A percentile compares a stretch with the other conserved stretches of the same genome.
Conservation (phyloP, 2,797 vertebrate genomes). For the Lateolabrax maculatus region DNA sequence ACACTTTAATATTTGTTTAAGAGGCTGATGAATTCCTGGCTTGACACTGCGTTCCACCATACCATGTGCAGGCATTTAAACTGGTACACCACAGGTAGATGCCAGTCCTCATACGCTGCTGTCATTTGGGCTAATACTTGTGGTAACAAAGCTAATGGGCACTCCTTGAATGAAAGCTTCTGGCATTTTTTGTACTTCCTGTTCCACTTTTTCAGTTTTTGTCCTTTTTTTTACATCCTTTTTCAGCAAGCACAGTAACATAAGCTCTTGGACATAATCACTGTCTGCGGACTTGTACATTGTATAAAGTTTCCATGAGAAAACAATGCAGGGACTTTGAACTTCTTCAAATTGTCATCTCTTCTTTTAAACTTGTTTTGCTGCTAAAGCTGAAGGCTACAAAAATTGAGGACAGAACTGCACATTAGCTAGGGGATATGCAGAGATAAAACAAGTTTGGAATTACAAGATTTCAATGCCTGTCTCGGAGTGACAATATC, state of each 20-base stretch:
- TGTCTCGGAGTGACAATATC: conserved; percentile 1
- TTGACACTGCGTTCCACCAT: background rate
- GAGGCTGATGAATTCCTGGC: background rate
- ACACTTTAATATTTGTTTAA: background rate
- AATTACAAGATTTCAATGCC: background rate
- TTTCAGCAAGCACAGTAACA: background rate
- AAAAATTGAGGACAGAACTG: background rate
- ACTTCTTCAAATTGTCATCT: background rate
- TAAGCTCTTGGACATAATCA: background rate
- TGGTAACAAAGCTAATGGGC: background rate
- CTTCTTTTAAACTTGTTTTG: background rate
- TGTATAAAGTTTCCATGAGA: background rate
- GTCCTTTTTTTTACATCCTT: background rate
- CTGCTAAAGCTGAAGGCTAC: background rate
- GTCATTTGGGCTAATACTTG: background rate
- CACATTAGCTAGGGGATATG: background rate
- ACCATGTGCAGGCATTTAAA: too few species aligned
- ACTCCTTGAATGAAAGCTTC: background rate
- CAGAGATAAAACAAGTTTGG: background rate
- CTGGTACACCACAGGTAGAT: background rate
- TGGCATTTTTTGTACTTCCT: background rate
- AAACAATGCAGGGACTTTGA: conserved; percentile 5
- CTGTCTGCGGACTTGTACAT: background rate
- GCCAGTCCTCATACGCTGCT: background rate
- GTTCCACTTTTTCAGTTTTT: background rate